Evolutionary conservation across 2,797 vertebrate genomes (phyloP), one percentile per base, ranked within the genome.

Genomic region (Myiothlypis coronata): DNA sequence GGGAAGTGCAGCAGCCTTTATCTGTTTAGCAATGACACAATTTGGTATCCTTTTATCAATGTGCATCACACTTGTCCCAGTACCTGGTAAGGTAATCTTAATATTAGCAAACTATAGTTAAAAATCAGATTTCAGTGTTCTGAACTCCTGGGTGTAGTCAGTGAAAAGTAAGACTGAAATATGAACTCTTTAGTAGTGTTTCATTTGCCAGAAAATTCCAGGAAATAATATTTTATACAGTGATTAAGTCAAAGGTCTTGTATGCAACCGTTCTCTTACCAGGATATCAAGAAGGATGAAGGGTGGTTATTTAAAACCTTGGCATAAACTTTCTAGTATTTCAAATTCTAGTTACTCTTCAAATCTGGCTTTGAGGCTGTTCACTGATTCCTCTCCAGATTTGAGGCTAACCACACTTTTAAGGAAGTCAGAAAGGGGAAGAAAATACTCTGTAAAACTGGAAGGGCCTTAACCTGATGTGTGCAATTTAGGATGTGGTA

Each of bases 391-490:
- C 41, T 59, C 65, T 67, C 50, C 75, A 30, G 65, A 30, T 55
- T 71, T 85, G 87, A 94, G 93, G 69, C 71, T 86, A 90, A 90
- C 84, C 82, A 74, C 68, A 52, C 37, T 85, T 75, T 34, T 82
- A 74, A 79, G 78, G 61, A 83, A 87, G 86, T 70, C 8, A 28
- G 60, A 77, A 83, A 87, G 83, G 46, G 83, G 89, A 91, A 90
- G 68, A 70, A 56, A 90, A 65, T 10, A 35, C 35, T 39, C 53
- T 39, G 15, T 74, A 60, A 60, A 72, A 39, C 39, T 23, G 46
- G 22, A 68, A 32, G 46, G 75, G 17, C 57, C 35, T 76, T 59
- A 65, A n/a, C 27, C 21, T 23, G 2, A 1, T n/a, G 60, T 56
- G 65, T 85, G 44, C 81, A 26, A 61, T 75, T 68, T 39, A 47